phyloP scores from a whole-genome alignment of 2,113 vertebrate species.

The Pygoscelis antarcticus region DNA sequence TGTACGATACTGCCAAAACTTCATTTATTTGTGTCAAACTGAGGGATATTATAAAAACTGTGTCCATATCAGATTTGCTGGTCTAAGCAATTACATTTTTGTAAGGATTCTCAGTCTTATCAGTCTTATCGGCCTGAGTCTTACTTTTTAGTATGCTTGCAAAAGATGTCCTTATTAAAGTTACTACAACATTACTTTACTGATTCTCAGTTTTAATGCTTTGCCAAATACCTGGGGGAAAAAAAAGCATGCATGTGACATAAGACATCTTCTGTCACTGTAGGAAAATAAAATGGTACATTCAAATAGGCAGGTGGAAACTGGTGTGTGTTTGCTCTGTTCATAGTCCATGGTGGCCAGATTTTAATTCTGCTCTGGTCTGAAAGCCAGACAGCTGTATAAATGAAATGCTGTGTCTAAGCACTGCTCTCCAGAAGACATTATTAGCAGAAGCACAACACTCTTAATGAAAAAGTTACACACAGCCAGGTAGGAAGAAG shows the following conservation, averaged over 20 bases:
- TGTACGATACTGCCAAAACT: background rate
- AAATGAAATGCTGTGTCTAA: background rate
- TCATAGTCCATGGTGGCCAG: background rate
- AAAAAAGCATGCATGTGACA: background rate
- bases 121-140: background rate
- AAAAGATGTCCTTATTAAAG: background rate
- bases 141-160: background rate
- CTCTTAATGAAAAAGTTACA: background rate
- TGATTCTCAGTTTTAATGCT: background rate
- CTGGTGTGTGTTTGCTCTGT: background rate
- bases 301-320: background rate
- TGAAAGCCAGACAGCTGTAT: background rate
- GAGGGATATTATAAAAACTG: background rate
- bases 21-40: background rate
- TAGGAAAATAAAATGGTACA: background rate
- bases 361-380: background rate
- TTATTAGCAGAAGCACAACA: background rate
- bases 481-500: background rate
- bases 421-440: background rate
- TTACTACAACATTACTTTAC: background rate
- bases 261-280: background rate
- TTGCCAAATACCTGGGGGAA: background rate
- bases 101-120: background rate
- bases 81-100: background rate
- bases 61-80: background rate